phyloP scores from a whole-genome alignment of 1,140 invertebrate species.

The Lysiphlebus fabarum region DNA sequence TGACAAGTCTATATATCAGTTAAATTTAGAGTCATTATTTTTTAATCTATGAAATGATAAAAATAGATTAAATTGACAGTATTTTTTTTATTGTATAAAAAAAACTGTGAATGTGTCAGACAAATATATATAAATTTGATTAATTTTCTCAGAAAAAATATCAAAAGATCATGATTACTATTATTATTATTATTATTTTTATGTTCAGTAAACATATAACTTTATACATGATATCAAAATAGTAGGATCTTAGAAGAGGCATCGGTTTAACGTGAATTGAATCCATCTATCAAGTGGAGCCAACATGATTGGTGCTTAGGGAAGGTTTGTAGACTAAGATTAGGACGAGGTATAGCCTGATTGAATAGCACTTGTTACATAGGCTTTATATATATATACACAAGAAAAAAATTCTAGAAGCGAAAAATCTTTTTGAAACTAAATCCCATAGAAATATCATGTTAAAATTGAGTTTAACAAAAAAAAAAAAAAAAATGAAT shows the following conservation, averaged over 20 bases:
- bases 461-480: too few species aligned
- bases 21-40: too few species aligned
- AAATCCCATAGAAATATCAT: too few species aligned
- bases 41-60: too few species aligned
- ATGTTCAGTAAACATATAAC: constrained; percentile 25
- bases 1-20: too few species aligned
- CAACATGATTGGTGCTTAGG: constrained; percentile 44
- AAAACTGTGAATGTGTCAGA: too few species aligned
- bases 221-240: constrained; percentile 25
- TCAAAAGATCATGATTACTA: too few species aligned
- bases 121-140: too few species aligned
- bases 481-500: too few species aligned
- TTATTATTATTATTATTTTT: constrained; percentile 21
- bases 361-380: constrained; percentile 44
- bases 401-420: not conserved
- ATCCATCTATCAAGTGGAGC: constrained; percentile 42
- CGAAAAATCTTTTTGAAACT: constrained; percentile 22
- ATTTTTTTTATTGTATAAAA: too few species aligned
- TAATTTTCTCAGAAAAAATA: too few species aligned
- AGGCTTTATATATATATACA: constrained; percentile 22
- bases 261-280: constrained; percentile 38
- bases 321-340: constrained; percentile 38
- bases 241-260: constrained; percentile 26
- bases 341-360: constrained; percentile 47
- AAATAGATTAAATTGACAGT: too few species aligned